Conservation (phyloP, 2,888 invertebrate genomes). For the Rhingia campestris region DNA sequence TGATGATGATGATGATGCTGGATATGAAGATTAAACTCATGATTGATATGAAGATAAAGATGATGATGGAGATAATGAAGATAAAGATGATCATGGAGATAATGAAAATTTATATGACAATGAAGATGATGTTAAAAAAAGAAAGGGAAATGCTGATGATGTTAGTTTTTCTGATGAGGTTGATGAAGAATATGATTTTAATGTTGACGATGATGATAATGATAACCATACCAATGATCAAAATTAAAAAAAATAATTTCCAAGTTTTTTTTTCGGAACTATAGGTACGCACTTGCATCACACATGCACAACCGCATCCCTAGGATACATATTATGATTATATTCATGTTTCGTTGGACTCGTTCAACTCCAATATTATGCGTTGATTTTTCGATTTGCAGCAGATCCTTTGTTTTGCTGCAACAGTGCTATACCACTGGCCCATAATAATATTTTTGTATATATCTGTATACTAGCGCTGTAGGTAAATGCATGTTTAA, state of each 20-base stretch:
- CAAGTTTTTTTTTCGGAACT: constrained; percentile 8
- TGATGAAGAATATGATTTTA: no score
- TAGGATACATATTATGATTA: constrained; percentile 10
- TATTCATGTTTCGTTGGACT: constrained; percentile 23
- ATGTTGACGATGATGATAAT: no score
- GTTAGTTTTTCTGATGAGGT: no score
- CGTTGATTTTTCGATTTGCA: constrained; percentile 51
- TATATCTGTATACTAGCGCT: not conserved
- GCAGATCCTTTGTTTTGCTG: constrained; percentile 30
- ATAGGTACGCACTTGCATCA: not conserved
- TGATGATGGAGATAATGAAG: constrained; percentile 10
- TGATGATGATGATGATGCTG: constrained; percentile 3
- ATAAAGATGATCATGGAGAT: not conserved
- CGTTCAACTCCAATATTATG: constrained; percentile 33
- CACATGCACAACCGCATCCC: not conserved
- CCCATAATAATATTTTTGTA: constrained; percentile 19
- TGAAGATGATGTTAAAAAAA: no score
- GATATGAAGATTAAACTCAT: no score
- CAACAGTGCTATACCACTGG: constrained; percentile 17
- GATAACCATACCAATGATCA: no score
- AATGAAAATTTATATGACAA: no score
- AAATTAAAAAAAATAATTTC: no score
- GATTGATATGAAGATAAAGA: constrained; percentile 5
- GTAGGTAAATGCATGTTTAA: constrained; percentile 14
- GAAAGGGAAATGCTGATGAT: no score